phyloP scores from a whole-genome alignment of 2,797 vertebrate genomes.

The Remorina albescens region DNA sequence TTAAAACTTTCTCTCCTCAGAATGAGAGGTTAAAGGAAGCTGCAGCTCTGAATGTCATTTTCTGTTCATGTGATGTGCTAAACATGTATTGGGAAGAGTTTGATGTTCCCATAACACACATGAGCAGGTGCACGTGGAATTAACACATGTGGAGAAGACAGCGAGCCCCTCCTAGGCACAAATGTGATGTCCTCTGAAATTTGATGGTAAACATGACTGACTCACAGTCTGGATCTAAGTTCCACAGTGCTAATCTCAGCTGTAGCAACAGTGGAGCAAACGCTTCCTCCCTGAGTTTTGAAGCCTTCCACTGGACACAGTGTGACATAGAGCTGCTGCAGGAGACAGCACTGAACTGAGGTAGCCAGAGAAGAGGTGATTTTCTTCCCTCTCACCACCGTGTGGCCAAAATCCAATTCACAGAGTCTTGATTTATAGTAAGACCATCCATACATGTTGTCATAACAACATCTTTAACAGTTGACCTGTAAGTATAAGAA shows the following conservation, averaged over 20 bases:
- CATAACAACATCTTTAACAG: too few species aligned
- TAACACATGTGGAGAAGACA: too few species aligned
- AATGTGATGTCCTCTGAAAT: background rate
- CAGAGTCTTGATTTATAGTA: too few species aligned
- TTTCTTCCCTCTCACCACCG: conserved; percentile 5
- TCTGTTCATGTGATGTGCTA: background rate
- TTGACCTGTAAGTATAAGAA: too few species aligned
- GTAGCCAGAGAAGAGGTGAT: background rate
- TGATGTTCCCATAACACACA: too few species aligned
- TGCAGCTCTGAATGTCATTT: background rate
- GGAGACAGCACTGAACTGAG: background rate
- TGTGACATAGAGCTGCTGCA: too few species aligned
- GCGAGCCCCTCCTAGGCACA: background rate
- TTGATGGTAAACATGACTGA: background rate
- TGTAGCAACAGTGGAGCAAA: conserved; percentile 28
- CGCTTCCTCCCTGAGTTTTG: too few species aligned
- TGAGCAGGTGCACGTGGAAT: background rate
- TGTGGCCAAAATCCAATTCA: background rate
- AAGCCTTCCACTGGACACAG: too few species aligned
- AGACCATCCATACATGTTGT: too few species aligned
- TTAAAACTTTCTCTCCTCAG: too few species aligned
- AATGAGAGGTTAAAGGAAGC: too few species aligned
- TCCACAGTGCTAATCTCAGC: conserved; percentile 31
- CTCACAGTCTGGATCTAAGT: background rate
- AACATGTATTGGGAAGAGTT: background rate